phyloP scores from a whole-genome alignment of 2,113 vertebrate species.

The Pterophyllum scalare region DNA sequence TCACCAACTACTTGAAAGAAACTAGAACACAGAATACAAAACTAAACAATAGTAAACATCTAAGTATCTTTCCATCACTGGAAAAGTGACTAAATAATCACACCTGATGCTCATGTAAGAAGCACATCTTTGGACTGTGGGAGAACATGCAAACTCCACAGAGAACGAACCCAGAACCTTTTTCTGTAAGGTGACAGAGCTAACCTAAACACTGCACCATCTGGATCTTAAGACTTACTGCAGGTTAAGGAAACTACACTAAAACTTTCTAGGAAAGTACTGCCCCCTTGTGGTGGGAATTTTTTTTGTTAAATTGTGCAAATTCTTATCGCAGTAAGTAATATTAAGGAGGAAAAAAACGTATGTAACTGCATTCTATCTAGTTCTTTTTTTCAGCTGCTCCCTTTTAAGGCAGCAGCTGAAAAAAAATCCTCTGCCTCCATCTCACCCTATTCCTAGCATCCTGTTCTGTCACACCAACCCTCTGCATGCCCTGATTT shows the following conservation, averaged over 20 bases:
- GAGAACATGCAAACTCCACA: no score
- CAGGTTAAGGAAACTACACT: accelerated
- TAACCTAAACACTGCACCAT: neutral
- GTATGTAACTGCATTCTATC: neutral
- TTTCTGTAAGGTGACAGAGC: neutral
- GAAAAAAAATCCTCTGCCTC: neutral
- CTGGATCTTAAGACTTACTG: neutral
- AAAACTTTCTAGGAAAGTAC: neutral
- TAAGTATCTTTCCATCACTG: neutral
- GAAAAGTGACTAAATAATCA: neutral
- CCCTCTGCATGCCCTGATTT: no score
- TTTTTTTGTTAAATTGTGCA: neutral
- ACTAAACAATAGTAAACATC: neutral
- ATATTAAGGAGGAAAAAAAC: neutral
- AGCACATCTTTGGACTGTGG: neutral
- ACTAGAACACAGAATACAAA: neutral
- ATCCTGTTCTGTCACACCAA: neutral
- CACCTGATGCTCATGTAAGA: neutral
- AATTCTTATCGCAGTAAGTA: neutral
- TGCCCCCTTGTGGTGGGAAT: neutral
- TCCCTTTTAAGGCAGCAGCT: neutral
- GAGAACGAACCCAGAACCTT: neutral
- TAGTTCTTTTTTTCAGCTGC: neutral
- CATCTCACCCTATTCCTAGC: neutral
- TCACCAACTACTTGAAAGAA: neutral